Conservation (phyloP, 2,113 vertebrate species). For the Dipodomys spectabilis region DNA sequence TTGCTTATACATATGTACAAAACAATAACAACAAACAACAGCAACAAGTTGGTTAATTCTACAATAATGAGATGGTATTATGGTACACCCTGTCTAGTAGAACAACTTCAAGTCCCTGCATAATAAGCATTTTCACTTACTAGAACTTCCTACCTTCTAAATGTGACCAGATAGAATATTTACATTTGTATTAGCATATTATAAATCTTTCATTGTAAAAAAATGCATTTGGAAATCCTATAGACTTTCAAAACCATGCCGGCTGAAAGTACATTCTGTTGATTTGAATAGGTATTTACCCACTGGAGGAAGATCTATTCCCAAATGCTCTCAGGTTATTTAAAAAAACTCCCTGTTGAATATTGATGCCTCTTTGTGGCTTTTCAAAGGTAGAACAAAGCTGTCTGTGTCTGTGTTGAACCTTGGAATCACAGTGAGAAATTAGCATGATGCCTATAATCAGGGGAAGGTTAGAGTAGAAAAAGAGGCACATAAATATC, state of each 20-base stretch:
- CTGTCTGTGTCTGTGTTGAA: slow-evolving; percentile 25
- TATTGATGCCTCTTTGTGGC: slow-evolving; percentile 50
- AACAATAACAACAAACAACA: neutral
- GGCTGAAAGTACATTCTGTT: slow-evolving; percentile 58
- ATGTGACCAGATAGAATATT: slow-evolving; percentile 34
- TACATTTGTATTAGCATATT: slow-evolving; percentile 55
- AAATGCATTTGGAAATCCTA: slow-evolving; percentile 44
- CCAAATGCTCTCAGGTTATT: slow-evolving; percentile 69
- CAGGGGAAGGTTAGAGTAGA: slow-evolving; percentile 62
- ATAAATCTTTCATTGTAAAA: slow-evolving; percentile 67
- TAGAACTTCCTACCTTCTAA: slow-evolving; percentile 33
- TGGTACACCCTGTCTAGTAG: neutral
- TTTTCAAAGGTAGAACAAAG: slow-evolving; percentile 65
- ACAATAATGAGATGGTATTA: neutral
- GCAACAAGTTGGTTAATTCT: neutral
- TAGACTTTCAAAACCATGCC: slow-evolving; percentile 56
- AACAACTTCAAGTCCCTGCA: neutral
- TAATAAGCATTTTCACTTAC: slow-evolving; percentile 41
- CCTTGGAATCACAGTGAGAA: slow-evolving; percentile 36
- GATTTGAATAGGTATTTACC: slow-evolving; percentile 63
- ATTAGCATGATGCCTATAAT: slow-evolving; percentile 59
- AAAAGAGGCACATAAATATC: slow-evolving; percentile 52
- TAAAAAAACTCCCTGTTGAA: slow-evolving; percentile 57
- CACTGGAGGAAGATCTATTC: slow-evolving; percentile 57
- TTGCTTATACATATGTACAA: neutral